Percentiles rank a stretch among this genome's conserved stretches.
phyloP scores from a whole-genome alignment of 2,113 vertebrate species.

The Pelusios castaneus region DNA sequence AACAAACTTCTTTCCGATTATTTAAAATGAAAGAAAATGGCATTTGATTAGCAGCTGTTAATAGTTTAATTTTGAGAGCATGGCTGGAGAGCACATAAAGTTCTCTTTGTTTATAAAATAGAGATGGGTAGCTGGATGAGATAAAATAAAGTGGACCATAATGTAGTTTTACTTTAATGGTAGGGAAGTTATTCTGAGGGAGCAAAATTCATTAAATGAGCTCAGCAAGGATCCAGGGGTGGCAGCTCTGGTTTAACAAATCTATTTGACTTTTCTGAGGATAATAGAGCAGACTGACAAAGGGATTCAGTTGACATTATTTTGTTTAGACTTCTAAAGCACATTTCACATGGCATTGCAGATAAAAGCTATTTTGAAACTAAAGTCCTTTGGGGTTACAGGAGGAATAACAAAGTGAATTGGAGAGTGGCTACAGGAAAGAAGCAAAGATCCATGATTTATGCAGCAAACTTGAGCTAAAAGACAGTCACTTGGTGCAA shows the following conservation, averaged over 20 bases:
- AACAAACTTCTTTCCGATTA: not conserved
- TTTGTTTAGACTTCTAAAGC: conserved; percentile 72
- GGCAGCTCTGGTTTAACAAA: not conserved
- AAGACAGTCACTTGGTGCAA: not conserved
- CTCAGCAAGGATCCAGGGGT: not conserved
- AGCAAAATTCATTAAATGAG: not conserved
- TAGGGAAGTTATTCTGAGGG: conserved; percentile 8
- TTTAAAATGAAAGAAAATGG: not conserved
- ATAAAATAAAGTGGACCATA: not conserved
- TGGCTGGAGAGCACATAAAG: not conserved
- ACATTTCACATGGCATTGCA: conserved; percentile 38
- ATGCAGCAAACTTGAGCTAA: not conserved
- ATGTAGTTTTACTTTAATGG: not conserved
- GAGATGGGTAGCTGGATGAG: not conserved
- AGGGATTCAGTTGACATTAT: conserved; percentile 42
- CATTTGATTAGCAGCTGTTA: not conserved
- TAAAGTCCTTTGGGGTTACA: conserved; percentile 29
- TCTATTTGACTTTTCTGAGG: conserved; percentile 43
- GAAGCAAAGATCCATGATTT: conserved; percentile 22
- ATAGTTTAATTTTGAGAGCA: conserved; percentile 10
- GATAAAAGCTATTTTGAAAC: conserved; percentile 70
- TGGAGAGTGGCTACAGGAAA: conserved; percentile 35
- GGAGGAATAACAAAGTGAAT: conserved; percentile 36
- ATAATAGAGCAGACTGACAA: conserved; percentile 46
- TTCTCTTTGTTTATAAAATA: not conserved